Evolutionary conservation across 2,113 vertebrate species (phyloP).

Genomic region (Amblyopsis rosae): DNA sequence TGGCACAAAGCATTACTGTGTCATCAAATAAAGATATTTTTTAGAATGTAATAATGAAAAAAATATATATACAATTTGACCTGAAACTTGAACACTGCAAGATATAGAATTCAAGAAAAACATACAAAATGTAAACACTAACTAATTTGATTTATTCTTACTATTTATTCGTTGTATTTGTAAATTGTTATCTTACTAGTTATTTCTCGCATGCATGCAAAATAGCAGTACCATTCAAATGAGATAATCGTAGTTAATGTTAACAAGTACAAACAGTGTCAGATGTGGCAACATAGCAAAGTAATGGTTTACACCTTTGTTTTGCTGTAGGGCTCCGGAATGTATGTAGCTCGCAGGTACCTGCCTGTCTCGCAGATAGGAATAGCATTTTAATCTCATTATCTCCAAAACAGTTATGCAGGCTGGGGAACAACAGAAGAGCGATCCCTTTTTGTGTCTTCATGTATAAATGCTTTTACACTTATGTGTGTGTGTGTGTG

Average conservation of each 20-base stretch:
- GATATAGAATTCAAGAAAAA: no score
- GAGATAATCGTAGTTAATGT: conserved; percentile 26
- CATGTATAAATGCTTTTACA: not conserved
- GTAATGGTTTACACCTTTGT: conserved; percentile 34
- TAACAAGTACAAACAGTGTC: conserved; percentile 32
- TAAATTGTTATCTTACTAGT: no score
- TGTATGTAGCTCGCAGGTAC: conserved; percentile 46
- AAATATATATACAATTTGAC: no score
- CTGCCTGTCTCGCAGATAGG: conserved; percentile 25
- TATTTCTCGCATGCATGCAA: not conserved
- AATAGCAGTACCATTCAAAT: not conserved
- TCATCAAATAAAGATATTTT: no score
- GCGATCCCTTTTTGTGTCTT: conserved; percentile 9
- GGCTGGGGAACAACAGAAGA: conserved; percentile 14
- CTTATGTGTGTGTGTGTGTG: conserved; percentile 8
- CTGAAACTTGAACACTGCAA: no score
- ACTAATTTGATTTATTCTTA: no score
- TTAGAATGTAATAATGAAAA: no score
- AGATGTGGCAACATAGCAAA: conserved; percentile 1
- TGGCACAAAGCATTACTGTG: no score
- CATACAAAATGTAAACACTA: no score
- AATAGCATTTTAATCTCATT: conserved; percentile 63
- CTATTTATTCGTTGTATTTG: no score
- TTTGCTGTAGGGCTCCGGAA: conserved; percentile 22
- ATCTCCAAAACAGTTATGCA: conserved; percentile 45